Conservation (phyloP, 2,888 invertebrate species). For the Trichopria drosophilae region DNA sequence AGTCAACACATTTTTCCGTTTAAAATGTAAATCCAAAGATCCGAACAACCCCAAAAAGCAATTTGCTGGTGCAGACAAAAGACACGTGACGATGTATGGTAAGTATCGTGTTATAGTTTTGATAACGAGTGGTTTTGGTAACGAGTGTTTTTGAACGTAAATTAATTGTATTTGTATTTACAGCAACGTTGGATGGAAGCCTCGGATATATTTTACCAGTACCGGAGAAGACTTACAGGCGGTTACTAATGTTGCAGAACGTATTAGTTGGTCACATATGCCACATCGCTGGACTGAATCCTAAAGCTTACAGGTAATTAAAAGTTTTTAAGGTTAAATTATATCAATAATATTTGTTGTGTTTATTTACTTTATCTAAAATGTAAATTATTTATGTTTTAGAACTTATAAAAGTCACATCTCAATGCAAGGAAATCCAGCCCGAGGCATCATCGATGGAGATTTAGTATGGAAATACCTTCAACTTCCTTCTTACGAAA, state of each 20-base stretch:
- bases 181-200: conserved; percentile 90
- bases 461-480: conserved; percentile 87
- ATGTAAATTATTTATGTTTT: too few species aligned
- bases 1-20: conserved; percentile 86
- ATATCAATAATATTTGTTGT: conserved; percentile 9
- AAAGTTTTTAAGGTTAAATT: too few species aligned
- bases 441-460: conserved; percentile 90
- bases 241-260: conserved; percentile 95
- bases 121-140: conserved; percentile 7
- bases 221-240: conserved; percentile 89
- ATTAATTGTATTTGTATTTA: too few species aligned
- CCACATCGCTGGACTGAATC: conserved; percentile 92
- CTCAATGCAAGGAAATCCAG: conserved; percentile 74
- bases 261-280: conserved; percentile 86
- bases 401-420: conserved; percentile 75
- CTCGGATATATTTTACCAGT: conserved; percentile 91
- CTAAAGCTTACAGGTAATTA: conserved; percentile 77
- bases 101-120: too few species aligned
- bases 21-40: conserved; percentile 73
- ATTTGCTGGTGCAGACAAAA: conserved; percentile 67
- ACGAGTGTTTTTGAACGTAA: conserved; percentile 2
- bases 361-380: conserved; percentile 5
- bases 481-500: conserved; percentile 78
- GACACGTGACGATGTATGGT: conserved; percentile 87
- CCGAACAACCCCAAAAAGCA: conserved; percentile 63